A percentile compares a stretch with the other conserved stretches of the same genome.
Evolutionary conservation across 2,113 vertebrate species (phyloP).

Genomic region (Pedetes capensis): DNA sequence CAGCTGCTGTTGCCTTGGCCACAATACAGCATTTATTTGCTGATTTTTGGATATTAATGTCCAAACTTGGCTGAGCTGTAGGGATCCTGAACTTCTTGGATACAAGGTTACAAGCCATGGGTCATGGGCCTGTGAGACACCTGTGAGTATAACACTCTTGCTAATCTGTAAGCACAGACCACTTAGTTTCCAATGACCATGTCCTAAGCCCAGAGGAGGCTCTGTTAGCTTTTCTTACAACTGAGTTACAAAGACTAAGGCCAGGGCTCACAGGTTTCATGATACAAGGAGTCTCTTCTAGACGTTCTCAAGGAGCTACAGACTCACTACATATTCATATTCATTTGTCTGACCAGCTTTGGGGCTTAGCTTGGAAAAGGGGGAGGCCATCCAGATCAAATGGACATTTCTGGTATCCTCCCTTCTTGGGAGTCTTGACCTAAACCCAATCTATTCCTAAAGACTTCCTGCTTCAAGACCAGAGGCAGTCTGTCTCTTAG

Average conservation of each 20-base stretch:
- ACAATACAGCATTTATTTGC: conserved; percentile 69
- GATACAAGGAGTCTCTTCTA: not conserved
- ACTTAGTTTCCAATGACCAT: not conserved
- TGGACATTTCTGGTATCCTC: not conserved
- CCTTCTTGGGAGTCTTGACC: not conserved
- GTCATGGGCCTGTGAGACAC: not conserved
- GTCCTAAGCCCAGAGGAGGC: not conserved
- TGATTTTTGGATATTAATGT: conserved; percentile 70
- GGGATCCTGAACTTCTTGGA: conserved; percentile 62
- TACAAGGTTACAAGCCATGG: not conserved
- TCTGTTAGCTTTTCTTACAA: not conserved
- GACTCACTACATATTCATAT: not conserved
- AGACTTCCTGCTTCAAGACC: not conserved
- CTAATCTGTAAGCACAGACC: not conserved
- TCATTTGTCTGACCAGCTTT: not conserved
- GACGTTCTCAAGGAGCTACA: not conserved
- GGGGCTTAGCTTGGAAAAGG: not conserved
- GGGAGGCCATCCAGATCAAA: not conserved
- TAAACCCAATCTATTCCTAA: not conserved
- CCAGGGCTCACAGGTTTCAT: not conserved
- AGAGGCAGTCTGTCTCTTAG: too few species aligned
- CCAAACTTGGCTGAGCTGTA: conserved; percentile 48
- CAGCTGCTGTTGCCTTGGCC: conserved; percentile 69
- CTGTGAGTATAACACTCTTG: conserved; percentile 1
- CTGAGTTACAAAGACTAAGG: not conserved